Evolutionary conservation across 1,140 invertebrate species (phyloP), one percentile per base, ranked within the genome.

Genomic region (Caenorhabditis latens): DNA sequence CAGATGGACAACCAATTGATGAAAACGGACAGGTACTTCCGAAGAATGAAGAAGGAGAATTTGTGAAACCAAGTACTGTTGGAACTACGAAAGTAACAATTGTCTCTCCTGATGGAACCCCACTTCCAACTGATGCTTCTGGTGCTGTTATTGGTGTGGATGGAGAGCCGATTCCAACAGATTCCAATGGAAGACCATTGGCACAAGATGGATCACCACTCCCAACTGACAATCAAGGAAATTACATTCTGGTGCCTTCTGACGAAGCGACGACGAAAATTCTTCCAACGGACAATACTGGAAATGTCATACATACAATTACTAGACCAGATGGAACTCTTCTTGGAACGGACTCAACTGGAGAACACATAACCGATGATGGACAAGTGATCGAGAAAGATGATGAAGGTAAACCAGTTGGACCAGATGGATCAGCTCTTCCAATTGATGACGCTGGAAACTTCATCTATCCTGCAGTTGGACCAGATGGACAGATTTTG

Each of bases 41-140:
- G 19, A 92, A 90, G 75, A 89, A 90, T 85, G 63, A 84, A 50
- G 57, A 87, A 13, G 91, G 91, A 4, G 82, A 87, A n/a, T 86
- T 79, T 57, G 55, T 88, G 14, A 48, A 84, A 21, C 86, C 87
- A 11, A 46, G 61, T 46, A 13, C 43, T 46, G 71, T 53, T 53
- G 71, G 42, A 24, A 43, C 71, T 46, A 79, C 71, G 8, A 24
- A 53, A 63, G 42, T 43, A 21, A 43, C 61, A 2, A 65, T 55
- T 55, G 67, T 71, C 8, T 48, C 84, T n/a, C 84, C 58, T 50
- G 84, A 85, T 71, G 85, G 86, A 57, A 53, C 65, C 42, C 86
- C 84, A 42, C 46, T 85, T 40, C 63, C 67, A 53, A 55, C 46
- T 71, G 67, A 85, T 82, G 55, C 40, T 4, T 84, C 84, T 58